Base-by-base conservation (phyloP, 2,797 vertebrate species). In the Acrocephalus scirpaceus region DNA sequence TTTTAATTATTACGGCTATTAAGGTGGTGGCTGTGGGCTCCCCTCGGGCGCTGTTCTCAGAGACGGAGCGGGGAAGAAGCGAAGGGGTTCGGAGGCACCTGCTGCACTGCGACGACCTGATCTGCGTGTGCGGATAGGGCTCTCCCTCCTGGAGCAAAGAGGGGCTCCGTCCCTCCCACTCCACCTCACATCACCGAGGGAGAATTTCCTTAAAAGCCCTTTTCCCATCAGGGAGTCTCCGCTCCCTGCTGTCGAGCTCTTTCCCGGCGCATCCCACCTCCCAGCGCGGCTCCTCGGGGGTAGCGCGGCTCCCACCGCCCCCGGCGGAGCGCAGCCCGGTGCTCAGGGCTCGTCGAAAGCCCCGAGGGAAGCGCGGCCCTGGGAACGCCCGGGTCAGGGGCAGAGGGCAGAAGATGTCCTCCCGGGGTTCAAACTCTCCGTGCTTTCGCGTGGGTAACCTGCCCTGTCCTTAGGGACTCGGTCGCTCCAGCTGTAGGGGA, bases 1-100 rank as follows among this genome's bases (percentile, higher is more conserved):
- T 94, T 93, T 93, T 90, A 96, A 93, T 96, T 84, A 96, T 93
- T 66, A 88, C 34, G 69, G 80, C 70, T 81, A 64, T 95, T 88
- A 78, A 93, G 87, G 82, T 72, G 60, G 3, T 80, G 84, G 83
- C 50, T 62, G 36, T 18, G 80, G 61, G 48, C 57, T 78, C 69
- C 69, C 50, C 67, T n/a, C 45, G 38, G 60, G 69, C 34, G 32
- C 54, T 50, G 45, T 54, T 65, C 42, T 40, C 69, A 20, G 19
- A 22, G 70, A 78, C 22, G 9, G 62, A 79, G 56, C 27, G 9
- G 51, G 45, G 54, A 61, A 81, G 40, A 44, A 64, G 32, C 5
- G 73, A 65, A 75, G 38, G 83, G 73, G 47, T 40, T 70, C 50
- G 23, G 34, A 75, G 30, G 84, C 96, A 95, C 93, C 93, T 95